Conservation (phyloP, 2,113 vertebrate genomes). For the Bettongia penicillata region DNA sequence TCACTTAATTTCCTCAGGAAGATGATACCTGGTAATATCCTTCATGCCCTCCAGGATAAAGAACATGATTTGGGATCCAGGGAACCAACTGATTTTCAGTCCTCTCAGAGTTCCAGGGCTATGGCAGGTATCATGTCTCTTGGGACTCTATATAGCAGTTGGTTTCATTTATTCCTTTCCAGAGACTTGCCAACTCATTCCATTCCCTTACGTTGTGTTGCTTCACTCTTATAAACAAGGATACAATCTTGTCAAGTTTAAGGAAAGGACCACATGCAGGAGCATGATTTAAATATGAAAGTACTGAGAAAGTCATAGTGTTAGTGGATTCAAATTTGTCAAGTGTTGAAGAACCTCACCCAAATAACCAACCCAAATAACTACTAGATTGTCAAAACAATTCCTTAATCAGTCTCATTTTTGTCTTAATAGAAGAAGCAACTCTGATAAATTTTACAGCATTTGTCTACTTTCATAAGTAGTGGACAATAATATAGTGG, state of each 20-base stretch:
- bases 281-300: neutral
- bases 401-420: neutral
- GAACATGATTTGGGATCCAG: neutral
- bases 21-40: neutral
- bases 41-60: slow-evolving; percentile 24
- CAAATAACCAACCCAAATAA: neutral
- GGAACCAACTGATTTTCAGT: neutral
- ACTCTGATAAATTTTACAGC: neutral
- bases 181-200: neutral
- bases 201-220: neutral
- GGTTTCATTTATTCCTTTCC: neutral
- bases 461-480: neutral
- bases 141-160: neutral
- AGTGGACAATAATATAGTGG: neutral
- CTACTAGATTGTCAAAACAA: neutral
- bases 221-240: neutral
- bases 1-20: neutral
- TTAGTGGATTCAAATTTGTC: neutral
- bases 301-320: neutral
- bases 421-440: neutral
- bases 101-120: neutral
- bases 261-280: neutral
- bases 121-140: neutral
- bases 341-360: neutral
- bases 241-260: neutral